Conservation (phyloP, 2,113 vertebrate species). For the Hyla sarda region DNA sequence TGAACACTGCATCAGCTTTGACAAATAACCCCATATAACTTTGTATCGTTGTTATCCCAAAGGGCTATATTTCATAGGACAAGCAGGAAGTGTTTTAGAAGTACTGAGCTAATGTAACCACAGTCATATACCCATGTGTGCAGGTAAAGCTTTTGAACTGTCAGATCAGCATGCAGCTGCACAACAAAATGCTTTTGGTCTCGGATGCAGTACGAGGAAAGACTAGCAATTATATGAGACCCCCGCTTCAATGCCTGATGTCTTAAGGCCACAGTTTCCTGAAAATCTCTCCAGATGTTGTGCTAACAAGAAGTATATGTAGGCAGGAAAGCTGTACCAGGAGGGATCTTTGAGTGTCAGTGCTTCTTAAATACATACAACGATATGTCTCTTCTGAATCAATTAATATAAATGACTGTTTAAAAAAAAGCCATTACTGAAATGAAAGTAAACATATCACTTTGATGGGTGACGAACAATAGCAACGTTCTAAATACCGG, state of each 20-base stretch:
- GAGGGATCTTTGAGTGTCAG: neutral
- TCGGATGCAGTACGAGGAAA: neutral
- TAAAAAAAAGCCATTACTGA: neutral
- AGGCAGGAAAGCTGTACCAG: neutral
- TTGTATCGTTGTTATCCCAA: neutral
- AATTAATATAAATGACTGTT: neutral
- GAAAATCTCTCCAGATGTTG: slow-evolving; percentile 10
- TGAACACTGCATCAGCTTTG: neutral
- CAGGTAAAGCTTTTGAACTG: slow-evolving; percentile 33
- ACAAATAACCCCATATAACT: slow-evolving; percentile 3
- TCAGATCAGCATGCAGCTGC: slow-evolving; percentile 33
- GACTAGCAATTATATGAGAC: neutral
- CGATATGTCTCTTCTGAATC: neutral
- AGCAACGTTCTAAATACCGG: neutral
- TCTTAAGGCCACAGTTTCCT: neutral
- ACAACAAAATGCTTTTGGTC: slow-evolving; percentile 24
- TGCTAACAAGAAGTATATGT: neutral
- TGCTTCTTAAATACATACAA: neutral
- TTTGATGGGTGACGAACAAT: slow-evolving; percentile 8
- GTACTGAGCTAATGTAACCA: slow-evolving; percentile 7
- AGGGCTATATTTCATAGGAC: slow-evolving; percentile 24
- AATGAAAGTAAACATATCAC: slow-evolving; percentile 18
- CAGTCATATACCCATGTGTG: slow-evolving; percentile 24
- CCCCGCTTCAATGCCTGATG: neutral
- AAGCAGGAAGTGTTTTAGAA: slow-evolving; percentile 10